Evolutionary conservation across 2,113 vertebrate species (phyloP), one percentile per base, ranked within the genome.

Genomic region (Phyllopteryx taeniolatus): DNA sequence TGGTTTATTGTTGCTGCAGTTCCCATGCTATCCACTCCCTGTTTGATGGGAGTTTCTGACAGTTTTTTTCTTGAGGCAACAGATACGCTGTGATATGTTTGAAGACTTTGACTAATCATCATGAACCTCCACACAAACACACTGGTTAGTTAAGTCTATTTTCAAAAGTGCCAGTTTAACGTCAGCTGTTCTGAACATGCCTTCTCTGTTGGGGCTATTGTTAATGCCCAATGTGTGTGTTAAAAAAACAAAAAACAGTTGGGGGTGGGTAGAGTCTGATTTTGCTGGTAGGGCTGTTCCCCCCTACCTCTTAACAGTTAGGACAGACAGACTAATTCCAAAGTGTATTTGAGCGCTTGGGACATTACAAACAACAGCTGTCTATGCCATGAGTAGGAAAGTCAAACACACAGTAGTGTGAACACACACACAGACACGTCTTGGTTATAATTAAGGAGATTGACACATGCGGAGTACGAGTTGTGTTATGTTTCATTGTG

Each of bases 291-390:
- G 65, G 27, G 22, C 67, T 20, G 19, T 35, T 42, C 15, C 49
- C 46, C 31, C 17, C 49, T 65, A 54, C 60, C 68, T 63, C 66
- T 53, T 73, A 71, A 77, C 80, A 70, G 60, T 79, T 80, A 64
- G 70, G 81, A 68, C 61, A 82, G 76, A 83, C 73, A 77, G 72
- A 60, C 79, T 88, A 87, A 91, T 91, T 89, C 83, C 88, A 84
- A 85, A 84, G 86, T 85, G 33, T 35, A 75, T 81, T 66, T 59
- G 70, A 85, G 84, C 78, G 81, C 80, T 86, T 35, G 67, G 78
- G 81, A 76, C 82, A 73, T 80, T 56, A 68, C 85, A 87, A 91
- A 88, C 85, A 91, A 82, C 88, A 91, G 88, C 86, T 91, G 86
- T 88, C 85, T 86, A 74, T 86, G 86, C 79, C 85, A 80, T 73